Percentiles rank a stretch among this genome's conserved stretches.
These are phyloP conservation scores for Malurus alboscapulatus DNA, from an alignment of 2,113 vertebrate species.

Conservation along the genomic window DNA sequence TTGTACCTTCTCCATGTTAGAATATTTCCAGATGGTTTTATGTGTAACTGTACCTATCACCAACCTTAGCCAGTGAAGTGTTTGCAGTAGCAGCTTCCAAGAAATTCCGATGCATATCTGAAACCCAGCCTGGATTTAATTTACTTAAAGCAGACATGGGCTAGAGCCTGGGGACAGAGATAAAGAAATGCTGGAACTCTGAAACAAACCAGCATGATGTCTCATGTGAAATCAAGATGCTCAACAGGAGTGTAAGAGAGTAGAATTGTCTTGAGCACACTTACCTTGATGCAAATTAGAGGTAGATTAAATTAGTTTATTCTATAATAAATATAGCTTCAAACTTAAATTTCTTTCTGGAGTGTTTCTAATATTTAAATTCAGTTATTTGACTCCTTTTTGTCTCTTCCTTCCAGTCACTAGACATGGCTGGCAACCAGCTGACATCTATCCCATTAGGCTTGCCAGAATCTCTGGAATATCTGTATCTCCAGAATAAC, in stretches of 20 bases:
- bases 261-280: background rate
- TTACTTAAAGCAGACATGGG: background rate
- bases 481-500: conserved; percentile 92
- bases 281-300: background rate
- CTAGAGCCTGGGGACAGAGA: background rate
- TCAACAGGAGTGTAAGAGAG: background rate
- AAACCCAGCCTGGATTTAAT: background rate
- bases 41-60: background rate
- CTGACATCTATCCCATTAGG: conserved; percentile 87
- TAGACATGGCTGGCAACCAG: conserved; percentile 91
- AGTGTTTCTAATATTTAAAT: background rate
- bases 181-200: background rate
- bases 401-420: conserved; percentile 75
- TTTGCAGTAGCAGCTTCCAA: background rate
- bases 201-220: background rate
- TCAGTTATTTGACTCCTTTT: background rate
- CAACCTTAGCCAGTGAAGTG: background rate
- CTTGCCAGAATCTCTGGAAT: conserved; percentile 90
- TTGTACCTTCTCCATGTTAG: background rate
- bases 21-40: background rate
- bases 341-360: background rate
- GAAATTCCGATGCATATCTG: background rate
- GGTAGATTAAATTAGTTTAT: background rate
- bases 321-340: background rate
- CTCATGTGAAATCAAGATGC: background rate